Conservation (phyloP, 37 sponge, comb jelly and placozoan genomes). For the Theonella swinhoei region DNA sequence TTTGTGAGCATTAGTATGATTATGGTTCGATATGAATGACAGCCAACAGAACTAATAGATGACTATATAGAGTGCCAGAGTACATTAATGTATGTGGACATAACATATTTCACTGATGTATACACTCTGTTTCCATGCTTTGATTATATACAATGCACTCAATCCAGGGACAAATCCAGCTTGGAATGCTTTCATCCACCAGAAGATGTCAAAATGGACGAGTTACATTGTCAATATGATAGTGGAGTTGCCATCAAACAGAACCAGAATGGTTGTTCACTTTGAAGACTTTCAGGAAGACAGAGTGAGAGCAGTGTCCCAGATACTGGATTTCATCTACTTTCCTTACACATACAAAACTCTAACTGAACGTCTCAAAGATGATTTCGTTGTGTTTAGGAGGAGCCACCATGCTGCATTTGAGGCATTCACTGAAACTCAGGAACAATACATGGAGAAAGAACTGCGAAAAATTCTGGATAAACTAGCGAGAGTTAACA, state of each 20-base stretch:
- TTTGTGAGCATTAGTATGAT: no score
- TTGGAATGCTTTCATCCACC: background rate
- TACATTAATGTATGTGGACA: no score
- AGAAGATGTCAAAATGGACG: background rate
- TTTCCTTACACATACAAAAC: background rate
- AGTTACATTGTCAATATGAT: background rate
- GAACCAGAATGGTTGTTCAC: background rate
- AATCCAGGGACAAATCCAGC: background rate
- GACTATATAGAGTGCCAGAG: no score
- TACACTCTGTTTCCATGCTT: no score
- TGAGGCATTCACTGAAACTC: background rate
- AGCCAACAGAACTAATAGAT: no score
- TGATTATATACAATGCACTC: background rate
- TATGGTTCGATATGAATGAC: no score
- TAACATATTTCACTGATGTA: no score
- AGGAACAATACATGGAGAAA: background rate
- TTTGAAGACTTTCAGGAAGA: background rate
- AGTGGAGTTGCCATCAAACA: background rate
- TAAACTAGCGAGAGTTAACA: background rate
- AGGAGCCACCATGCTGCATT: background rate
- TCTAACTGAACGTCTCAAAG: background rate
- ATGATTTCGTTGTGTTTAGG: background rate
- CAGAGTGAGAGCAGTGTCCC: background rate
- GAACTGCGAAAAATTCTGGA: background rate
- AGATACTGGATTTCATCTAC: background rate